Percentiles rank a stretch among this genome's conserved stretches.
phyloP scores from a whole-genome alignment of 2,797 vertebrate species.

The Perodicticus potto region DNA sequence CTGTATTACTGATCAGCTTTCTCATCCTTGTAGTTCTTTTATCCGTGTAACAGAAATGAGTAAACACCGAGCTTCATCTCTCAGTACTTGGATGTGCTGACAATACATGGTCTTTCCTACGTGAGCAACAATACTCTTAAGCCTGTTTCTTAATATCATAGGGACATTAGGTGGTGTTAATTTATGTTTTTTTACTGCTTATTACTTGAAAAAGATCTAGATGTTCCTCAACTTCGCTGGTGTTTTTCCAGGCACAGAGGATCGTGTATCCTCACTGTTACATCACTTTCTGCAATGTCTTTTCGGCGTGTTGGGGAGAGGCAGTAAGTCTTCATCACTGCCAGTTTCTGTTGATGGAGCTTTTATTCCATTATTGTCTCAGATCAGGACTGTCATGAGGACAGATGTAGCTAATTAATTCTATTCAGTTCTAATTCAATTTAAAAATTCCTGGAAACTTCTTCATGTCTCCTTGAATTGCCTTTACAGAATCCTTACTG shows the following conservation, averaged over 20 bases:
- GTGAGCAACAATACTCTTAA: background rate
- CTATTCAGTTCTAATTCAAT: conserved; percentile 67
- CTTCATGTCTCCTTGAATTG: conserved; percentile 55
- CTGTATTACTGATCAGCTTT: conserved; percentile 23
- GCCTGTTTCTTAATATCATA: background rate
- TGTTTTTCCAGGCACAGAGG: background rate
- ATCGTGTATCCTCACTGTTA: background rate
- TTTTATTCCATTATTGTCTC: conserved; percentile 59
- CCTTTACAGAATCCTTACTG: background rate
- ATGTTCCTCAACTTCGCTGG: background rate
- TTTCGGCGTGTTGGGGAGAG: background rate
- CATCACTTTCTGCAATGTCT: background rate
- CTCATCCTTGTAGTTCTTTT: background rate
- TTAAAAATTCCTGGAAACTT: conserved; percentile 63
- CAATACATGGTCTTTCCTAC: background rate
- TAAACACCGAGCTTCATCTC: background rate
- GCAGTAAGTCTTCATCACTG: background rate
- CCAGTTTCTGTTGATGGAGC: conserved; percentile 31
- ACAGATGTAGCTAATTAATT: conserved; percentile 78
- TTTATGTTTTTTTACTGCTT: conserved; percentile 32
- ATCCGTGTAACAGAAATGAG: background rate
- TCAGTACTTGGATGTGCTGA: background rate
- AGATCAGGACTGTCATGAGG: conserved; percentile 57
- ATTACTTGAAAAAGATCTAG: background rate
- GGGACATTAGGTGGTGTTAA: background rate